phyloP scores from a whole-genome alignment of 2,888 invertebrate species.

The Oligia strigilis region DNA sequence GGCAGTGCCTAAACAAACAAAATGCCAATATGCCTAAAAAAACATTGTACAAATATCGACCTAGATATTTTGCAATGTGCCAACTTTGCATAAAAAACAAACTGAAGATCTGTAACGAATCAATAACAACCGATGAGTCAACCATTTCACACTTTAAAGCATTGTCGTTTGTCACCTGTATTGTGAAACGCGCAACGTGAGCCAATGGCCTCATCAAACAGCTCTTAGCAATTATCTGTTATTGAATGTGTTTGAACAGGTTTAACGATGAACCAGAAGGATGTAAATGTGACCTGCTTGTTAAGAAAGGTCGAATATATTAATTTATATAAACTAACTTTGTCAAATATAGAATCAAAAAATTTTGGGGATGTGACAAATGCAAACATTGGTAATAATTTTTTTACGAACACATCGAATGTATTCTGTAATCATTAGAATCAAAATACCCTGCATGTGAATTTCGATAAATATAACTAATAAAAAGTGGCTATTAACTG shows the following conservation, averaged over 20 bases:
- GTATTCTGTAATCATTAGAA: too few relatives aligned
- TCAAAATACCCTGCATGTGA: background rate
- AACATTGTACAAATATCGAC: background rate
- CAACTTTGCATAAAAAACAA: slow-evolving; percentile 15
- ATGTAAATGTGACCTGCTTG: slow-evolving; percentile 7
- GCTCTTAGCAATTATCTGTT: slow-evolving; percentile 15
- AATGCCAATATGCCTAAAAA: background rate
- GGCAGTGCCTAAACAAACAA: background rate
- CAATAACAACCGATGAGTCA: slow-evolving; percentile 32
- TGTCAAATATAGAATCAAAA: background rate
- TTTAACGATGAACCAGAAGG: slow-evolving; percentile 8
- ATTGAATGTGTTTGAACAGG: slow-evolving; percentile 18
- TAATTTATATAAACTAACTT: slow-evolving; percentile 4
- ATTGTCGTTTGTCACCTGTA: slow-evolving; percentile 1
- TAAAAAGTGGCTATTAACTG: background rate
- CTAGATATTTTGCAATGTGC: slow-evolving; percentile 18
- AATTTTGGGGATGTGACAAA: background rate
- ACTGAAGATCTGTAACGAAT: slow-evolving; percentile 27
- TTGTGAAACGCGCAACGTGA: slow-evolving; percentile 21
- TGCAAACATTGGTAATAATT: too few relatives aligned
- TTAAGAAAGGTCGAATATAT: slow-evolving; percentile 8
- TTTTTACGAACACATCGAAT: background rate
- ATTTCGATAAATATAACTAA: background rate
- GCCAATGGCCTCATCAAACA: slow-evolving; percentile 3
- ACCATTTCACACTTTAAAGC: slow-evolving; percentile 22